Evolutionary conservation across 2,113 vertebrate genomes (phyloP), one percentile per base, ranked within the genome.

Genomic region (Psilopogon haemacephalus): DNA sequence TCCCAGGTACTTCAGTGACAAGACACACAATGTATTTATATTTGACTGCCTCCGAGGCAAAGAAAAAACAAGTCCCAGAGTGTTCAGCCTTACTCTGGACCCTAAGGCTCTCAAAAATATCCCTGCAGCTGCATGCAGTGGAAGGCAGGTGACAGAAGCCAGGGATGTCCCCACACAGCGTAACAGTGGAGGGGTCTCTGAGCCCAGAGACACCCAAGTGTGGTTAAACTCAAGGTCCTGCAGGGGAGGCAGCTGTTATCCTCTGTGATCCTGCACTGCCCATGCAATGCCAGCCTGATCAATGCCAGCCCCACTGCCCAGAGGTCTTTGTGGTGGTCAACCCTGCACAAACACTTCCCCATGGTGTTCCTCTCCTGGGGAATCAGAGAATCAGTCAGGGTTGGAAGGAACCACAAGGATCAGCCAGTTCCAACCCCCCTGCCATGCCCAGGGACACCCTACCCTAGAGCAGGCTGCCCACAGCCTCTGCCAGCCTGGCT

Each of bases 11-110:
- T 30, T 15, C 44, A 42, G 62, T 6, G 9, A 12, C 52, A 12
- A 42, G 35, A 17, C 32, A 65, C 4, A 33, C 6, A 15, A 6
- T 1, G 38, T 23, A 13, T 4, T n/a, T 44, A 14, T 0, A 0
- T 33, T 54, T 72, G 42, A 42, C 37, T 80, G 74, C 70, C 74
- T 52, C 11, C 6, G 20, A 6, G 4, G 40, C 20, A 32, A 13
- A 32, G 14, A 32, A 24, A 33, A 27, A n/a, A 55, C 33, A 3
- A 13, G 32, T 11, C 55, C 78, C 81, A 58, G 83, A 64, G 13
- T 1, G 1, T 12, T 15, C 83, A 88, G 58, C 42, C 50, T 42
- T 46, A 17, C 48, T 84, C 33, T 12, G 60, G 60, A 33, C 35
- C 52, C 68, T 18, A 32, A 48, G 16, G 56, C 54, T 33, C 62